Base-by-base conservation (phyloP, 2,113 vertebrate genomes). In the Phyllopteryx taeniolatus region DNA sequence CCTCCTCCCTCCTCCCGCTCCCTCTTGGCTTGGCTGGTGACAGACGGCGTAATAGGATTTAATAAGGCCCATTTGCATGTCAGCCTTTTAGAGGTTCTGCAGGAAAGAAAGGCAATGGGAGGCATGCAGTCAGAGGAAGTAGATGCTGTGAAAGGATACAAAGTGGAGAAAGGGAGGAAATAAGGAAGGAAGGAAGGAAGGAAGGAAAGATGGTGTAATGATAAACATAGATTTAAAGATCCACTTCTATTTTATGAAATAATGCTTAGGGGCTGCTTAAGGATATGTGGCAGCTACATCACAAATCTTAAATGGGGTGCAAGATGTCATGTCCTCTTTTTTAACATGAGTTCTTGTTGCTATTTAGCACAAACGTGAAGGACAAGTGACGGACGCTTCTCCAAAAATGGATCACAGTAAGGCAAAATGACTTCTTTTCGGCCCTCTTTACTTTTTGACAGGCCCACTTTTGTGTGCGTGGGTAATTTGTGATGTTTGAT, bases 1-100 rank as follows among this genome's bases (percentile, higher is more conserved):
- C 64, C 31, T 7, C 59, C 61, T 39, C 5, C 68, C n/a, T 42
- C 60, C 39, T 46, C 73, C 73, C 43, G 73, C 20, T 47, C 79
- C 72, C 76, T 70, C 75, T 75, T 73, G 78, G 72, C 83, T 10
- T 78, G 79, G 82, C 86, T 88, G 51, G 62, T 89, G 87, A 90
- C 85, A 85, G 88, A 88, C 85, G 78, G 86, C 78, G 84, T 91
- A 91, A 90, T 91, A 88, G 87, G 83, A 89, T 89, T 91, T 91
- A 91, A 91, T 91, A 89, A 87, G 83, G 79, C 82, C 85, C 87
- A 91, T 91, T 91, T 90, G 85, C 88, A 91, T 91, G 88, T 89
- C 88, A 91, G 86, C 86, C 81, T 84, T 88, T 86, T 87, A 86
- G 83, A 89, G 88, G 87, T 88, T 85, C 80, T 85, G 80, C 77